Base-by-base conservation (phyloP, 2,888 invertebrate genomes). In the Oscheius onirici region DNA sequence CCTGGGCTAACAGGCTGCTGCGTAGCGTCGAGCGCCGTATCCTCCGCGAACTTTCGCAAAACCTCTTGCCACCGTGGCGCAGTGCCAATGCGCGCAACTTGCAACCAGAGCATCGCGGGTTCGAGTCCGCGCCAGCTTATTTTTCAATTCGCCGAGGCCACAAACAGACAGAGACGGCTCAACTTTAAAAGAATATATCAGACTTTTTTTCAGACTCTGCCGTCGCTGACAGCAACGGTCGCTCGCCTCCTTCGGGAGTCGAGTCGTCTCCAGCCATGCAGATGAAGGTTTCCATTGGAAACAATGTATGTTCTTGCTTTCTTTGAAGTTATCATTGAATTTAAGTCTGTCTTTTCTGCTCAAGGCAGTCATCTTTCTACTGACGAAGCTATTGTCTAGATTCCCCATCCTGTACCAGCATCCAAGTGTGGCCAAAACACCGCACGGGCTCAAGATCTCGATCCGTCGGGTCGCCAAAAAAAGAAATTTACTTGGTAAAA, bases 351-450 rank as follows among this genome's bases (percentile, higher is more conserved):
- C 11, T 17, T 26, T 2, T 46, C 44, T 17, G 63, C 44, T 6
- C 15, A 22, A 1, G 20, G 28, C 13, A 63, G 63, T 20, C 58
- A 58, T 17, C 15, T 40, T 20, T 58, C 58, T 41, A 58, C 58
- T 11, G 58, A 58, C 17, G 63, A 63, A 24, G 63, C 49, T 22
- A 63, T 63, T 49, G 63, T 63, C 34, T 63, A 63, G 34, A 34
- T 8, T 8, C 34, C 8, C 34, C 8, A 8, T 34, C 34, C 34
- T 8, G 34, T 34, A 6, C 8, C 34, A 6, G 3, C 34, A 34
- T 34, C 34, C 34, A 28, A 49, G 17, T 40, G 58, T 20, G 17
- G 41, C 58, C 40, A 41, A 58, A 58, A 15, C 22, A n/a, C 41
- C 22, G 13, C 41, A 40, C 58, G 58, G 58, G 58, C 40, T 41